A percentile compares a stretch with the other conserved stretches of the same genome.
phyloP scores from a whole-genome alignment of 2,797 vertebrate species.

The Siniperca scherzeri region DNA sequence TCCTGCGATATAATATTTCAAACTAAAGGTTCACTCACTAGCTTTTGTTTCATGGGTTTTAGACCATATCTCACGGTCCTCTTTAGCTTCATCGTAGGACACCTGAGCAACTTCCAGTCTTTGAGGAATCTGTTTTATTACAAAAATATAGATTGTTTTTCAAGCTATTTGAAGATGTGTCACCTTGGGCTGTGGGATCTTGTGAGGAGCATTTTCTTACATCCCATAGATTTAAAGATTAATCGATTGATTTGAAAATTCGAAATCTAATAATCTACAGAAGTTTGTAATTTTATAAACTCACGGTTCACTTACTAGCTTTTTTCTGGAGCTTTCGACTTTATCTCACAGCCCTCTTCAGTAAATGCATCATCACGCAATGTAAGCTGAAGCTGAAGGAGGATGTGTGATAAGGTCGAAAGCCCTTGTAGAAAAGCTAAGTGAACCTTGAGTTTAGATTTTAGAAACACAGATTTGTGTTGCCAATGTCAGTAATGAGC shows the following conservation, averaged over 20 bases:
- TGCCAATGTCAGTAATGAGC: background rate
- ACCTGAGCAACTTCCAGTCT: background rate
- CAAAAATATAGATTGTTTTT: background rate
- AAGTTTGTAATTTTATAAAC: background rate
- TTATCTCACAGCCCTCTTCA: background rate
- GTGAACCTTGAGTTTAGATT: background rate
- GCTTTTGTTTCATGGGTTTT: background rate
- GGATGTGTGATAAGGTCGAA: background rate
- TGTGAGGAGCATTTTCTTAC: background rate
- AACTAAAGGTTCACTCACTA: background rate
- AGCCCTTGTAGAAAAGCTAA: background rate
- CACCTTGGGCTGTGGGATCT: too few relatives aligned
- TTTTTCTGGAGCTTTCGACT: background rate
- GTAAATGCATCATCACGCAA: background rate
- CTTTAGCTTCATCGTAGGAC: background rate
- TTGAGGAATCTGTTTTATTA: background rate
- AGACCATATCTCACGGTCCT: background rate
- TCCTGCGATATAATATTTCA: too few relatives aligned
- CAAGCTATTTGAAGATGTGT: background rate
- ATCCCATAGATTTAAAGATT: too few relatives aligned
- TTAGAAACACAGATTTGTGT: background rate
- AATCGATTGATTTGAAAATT: background rate
- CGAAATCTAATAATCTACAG: background rate
- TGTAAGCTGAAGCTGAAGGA: background rate
- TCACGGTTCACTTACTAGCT: background rate